Evolutionary conservation across 2,113 vertebrate species (phyloP).

Genomic region (Corythoichthys haematopterus): DNA sequence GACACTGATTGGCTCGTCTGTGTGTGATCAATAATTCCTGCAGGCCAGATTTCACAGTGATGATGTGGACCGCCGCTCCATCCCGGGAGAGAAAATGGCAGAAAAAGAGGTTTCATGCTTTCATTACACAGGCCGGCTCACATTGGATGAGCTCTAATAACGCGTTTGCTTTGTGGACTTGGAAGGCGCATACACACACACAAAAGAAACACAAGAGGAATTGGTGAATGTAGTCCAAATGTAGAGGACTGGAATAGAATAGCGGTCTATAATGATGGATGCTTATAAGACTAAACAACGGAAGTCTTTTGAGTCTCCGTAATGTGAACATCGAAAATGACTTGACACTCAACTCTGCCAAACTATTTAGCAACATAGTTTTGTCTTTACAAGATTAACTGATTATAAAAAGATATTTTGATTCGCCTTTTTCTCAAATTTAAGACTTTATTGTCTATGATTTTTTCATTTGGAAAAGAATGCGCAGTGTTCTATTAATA

Average conservation of each 20-base stretch:
- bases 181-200: not conserved
- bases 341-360: too few relatives aligned
- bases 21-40: constrained; percentile 58
- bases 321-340: too few relatives aligned
- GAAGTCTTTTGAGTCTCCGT: too few relatives aligned
- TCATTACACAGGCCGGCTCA: constrained; percentile 52
- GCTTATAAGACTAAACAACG: too few relatives aligned
- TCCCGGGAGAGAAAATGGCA: constrained; percentile 41
- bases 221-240: not conserved
- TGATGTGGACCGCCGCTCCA: constrained; percentile 57
- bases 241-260: not conserved
- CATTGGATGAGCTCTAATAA: constrained; percentile 51
- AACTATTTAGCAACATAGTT: too few relatives aligned
- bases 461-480: not conserved
- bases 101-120: constrained; percentile 54
- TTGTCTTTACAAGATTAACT: too few relatives aligned
- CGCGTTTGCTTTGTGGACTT: constrained; percentile 13
- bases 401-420: too few relatives aligned
- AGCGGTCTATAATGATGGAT: too few relatives aligned
- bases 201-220: not conserved
- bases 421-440: too few relatives aligned
- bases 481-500: not conserved
- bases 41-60: constrained; percentile 50
- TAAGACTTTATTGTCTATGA: not conserved
- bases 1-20: not conserved